phyloP scores from a whole-genome alignment of 2,888 invertebrate species.

The Gymnosoma rotundatum region DNA sequence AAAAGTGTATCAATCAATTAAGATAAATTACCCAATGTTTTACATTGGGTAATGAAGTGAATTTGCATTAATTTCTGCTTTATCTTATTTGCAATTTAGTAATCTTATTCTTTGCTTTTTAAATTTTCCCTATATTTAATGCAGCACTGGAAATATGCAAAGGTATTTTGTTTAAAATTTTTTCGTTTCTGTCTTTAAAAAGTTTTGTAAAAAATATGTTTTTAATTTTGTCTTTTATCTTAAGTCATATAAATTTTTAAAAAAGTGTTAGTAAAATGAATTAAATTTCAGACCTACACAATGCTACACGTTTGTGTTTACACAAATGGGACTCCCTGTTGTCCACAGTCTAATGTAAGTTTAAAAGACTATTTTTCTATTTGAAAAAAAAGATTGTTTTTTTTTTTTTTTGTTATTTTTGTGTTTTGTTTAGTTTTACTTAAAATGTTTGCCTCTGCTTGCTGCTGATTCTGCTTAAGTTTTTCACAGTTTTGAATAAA shows the following conservation, averaged over 20 bases:
- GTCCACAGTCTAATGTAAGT: conserved; percentile 89
- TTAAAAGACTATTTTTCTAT: conserved; percentile 49
- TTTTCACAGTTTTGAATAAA: no score
- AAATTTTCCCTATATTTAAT: conserved; percentile 65
- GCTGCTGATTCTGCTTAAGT: no score
- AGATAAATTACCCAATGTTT: no score
- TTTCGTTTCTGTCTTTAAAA: conserved; percentile 20
- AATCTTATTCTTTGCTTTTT: conserved; percentile 14
- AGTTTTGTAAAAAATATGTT: conserved; percentile 26
- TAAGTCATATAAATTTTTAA: conserved; percentile 60
- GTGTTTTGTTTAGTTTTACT: conserved; percentile 33
- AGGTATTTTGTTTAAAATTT: conserved; percentile 75
- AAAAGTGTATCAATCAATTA: no score
- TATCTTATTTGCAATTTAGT: neutral
- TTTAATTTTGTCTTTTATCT: neutral
- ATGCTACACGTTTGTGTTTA: conserved; percentile 94
- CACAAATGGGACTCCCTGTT: conserved; percentile 92
- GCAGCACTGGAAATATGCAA: conserved; percentile 83
- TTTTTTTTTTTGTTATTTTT: conserved; percentile 27
- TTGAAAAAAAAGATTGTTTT: conserved; percentile 27
- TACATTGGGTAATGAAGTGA: no score
- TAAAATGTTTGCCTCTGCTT: neutral
- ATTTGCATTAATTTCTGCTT: no score
- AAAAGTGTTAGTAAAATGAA: neutral
- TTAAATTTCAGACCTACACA: conserved; percentile 90